phyloP scores from a whole-genome alignment of 1,140 invertebrate species.

The Cryptotermes secundus region DNA sequence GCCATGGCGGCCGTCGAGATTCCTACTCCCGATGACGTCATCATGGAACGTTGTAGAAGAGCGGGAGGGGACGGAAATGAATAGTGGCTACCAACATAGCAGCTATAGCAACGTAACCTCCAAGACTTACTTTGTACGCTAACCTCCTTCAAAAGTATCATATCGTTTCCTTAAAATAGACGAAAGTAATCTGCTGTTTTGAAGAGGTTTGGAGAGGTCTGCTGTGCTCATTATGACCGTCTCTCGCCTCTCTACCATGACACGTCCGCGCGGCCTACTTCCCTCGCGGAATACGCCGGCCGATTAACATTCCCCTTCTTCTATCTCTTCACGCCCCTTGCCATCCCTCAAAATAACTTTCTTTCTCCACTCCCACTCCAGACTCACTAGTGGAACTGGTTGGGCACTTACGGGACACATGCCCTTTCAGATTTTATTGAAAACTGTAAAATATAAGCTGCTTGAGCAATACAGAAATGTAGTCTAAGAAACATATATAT shows the following conservation, averaged over 20 bases:
- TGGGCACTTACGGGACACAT: neutral
- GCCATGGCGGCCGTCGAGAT: neutral
- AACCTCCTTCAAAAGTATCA: neutral
- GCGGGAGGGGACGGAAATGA: neutral
- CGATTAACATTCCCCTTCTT: neutral
- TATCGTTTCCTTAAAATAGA: neutral
- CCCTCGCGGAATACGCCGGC: neutral
- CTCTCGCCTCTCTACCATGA: neutral
- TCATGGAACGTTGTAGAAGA: neutral
- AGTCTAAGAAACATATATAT: too few species aligned
- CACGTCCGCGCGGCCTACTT: neutral
- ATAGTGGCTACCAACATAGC: neutral
- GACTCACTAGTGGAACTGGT: neutral
- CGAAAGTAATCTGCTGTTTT: neutral
- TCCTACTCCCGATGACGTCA: conserved; percentile 1
- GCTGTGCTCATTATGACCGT: neutral
- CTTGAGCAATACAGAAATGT: too few species aligned
- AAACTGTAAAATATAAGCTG: too few species aligned
- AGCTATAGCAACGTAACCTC: neutral
- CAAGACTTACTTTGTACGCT: neutral
- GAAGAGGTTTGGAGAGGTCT: neutral
- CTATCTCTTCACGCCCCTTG: neutral
- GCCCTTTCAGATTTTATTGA: too few species aligned
- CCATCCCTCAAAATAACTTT: neutral
- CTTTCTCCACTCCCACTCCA: neutral